phyloP scores from a whole-genome alignment of 2,888 invertebrate genomes.

The Anthoptus insignis region DNA sequence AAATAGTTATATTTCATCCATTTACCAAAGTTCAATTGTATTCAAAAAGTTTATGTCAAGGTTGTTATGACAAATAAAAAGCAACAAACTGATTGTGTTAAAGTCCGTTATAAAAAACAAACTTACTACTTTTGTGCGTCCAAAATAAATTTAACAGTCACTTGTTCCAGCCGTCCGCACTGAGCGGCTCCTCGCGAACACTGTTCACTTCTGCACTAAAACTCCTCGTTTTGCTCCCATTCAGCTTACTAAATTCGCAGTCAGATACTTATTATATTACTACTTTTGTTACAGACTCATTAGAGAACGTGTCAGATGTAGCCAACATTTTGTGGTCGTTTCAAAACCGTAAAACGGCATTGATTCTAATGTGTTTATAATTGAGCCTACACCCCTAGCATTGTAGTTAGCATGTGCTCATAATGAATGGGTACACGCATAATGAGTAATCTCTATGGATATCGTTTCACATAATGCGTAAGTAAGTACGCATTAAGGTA shows the following conservation, averaged over 20 bases:
- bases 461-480: background rate
- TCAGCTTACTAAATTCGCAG: slow-evolving; percentile 20
- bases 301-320: slow-evolving; percentile 16
- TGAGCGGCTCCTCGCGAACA: slow-evolving; percentile 10
- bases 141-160: slow-evolving; percentile 5
- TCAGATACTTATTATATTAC: slow-evolving; percentile 26
- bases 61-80: no score
- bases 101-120: background rate
- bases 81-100: no score
- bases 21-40: no score
- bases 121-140: background rate
- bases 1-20: no score
- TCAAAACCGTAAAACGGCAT: slow-evolving; percentile 12
- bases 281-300: slow-evolving; percentile 24
- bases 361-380: slow-evolving; percentile 25
- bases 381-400: background rate
- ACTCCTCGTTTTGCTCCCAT: slow-evolving; percentile 26
- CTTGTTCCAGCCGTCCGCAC: slow-evolving; percentile 16
- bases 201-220: slow-evolving; percentile 25
- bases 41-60: no score
- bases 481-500: background rate
- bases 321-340: slow-evolving; percentile 20
- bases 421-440: background rate
- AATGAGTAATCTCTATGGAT: background rate
- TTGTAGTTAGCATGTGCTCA: slow-evolving; percentile 4